A percentile compares a stretch with the other conserved stretches of the same genome.
phyloP scores from a whole-genome alignment of 2,797 vertebrate genomes.

The Lagocephalus sceleratus region DNA sequence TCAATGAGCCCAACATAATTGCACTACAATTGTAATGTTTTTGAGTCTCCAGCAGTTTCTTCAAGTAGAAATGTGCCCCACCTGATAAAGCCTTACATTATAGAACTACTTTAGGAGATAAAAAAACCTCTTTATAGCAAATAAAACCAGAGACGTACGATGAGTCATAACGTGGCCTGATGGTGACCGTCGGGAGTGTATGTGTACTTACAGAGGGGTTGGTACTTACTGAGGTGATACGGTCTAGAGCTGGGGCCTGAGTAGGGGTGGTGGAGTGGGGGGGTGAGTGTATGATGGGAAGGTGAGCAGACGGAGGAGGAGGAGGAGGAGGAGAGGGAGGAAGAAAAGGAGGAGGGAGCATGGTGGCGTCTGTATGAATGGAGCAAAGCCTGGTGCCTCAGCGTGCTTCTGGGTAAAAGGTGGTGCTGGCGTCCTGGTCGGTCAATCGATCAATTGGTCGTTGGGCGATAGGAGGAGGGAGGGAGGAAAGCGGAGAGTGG shows the following conservation, averaged over 20 bases:
- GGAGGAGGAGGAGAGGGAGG: slow-evolving; percentile 57
- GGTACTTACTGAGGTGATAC: slow-evolving; percentile 80
- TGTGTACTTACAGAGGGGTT: slow-evolving; percentile 75
- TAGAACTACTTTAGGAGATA: no score
- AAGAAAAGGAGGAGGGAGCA: slow-evolving; percentile 47
- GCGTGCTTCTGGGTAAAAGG: slow-evolving; percentile 79
- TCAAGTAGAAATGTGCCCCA: no score
- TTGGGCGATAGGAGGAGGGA: slow-evolving; percentile 58
- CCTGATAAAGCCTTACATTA: no score
- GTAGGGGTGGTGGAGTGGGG: slow-evolving; percentile 70
- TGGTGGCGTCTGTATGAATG: slow-evolving; percentile 79
- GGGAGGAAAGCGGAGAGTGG: slow-evolving; percentile 71
- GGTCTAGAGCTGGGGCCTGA: slow-evolving; percentile 74
- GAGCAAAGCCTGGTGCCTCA: slow-evolving; percentile 83
- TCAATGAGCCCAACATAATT: no score
- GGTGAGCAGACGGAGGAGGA: slow-evolving; percentile 70
- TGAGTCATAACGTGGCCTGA: slow-evolving; percentile 33
- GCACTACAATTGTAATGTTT: no score
- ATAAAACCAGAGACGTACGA: no score
- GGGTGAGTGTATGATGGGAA: slow-evolving; percentile 74
- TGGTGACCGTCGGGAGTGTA: slow-evolving; percentile 44
- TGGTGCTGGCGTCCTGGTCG: slow-evolving; percentile 81
- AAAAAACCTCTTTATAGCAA: no score
- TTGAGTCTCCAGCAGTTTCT: no score
- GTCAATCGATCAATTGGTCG: slow-evolving; percentile 61